phyloP scores from a whole-genome alignment of 2,113 vertebrate species.

The Microtus pennsylvanicus region DNA sequence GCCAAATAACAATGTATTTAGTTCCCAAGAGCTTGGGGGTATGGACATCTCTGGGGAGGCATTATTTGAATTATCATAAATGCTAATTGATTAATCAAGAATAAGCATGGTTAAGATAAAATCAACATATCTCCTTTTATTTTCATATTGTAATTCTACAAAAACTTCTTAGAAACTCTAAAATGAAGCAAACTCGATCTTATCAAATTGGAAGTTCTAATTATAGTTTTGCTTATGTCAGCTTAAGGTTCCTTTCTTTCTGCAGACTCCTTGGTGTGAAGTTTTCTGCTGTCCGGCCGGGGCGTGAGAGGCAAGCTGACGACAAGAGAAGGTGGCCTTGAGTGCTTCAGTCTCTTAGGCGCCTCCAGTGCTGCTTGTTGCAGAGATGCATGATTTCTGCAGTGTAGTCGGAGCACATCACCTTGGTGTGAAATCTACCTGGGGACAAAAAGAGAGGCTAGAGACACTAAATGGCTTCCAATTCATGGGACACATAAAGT shows the following conservation, averaged over 20 bases:
- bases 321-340: not conserved
- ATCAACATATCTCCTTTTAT: not conserved
- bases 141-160: not conserved
- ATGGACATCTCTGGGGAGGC: not conserved
- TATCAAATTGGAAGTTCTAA: not conserved
- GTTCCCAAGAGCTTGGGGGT: not conserved
- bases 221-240: not conserved
- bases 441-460: not conserved
- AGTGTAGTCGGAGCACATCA: not conserved
- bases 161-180: not conserved
- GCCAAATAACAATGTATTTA: not conserved
- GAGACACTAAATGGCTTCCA: not conserved
- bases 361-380: not conserved
- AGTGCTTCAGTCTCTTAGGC: not conserved
- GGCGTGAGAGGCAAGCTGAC: not conserved
- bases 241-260: not conserved
- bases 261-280: not conserved
- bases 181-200: not conserved
- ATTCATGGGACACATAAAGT: not conserved
- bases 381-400: not conserved
- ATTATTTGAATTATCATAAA: not conserved
- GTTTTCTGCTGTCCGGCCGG: not conserved
- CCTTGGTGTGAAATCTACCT: slow-evolving; percentile 21
- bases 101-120: not conserved
- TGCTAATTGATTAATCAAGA: not conserved